Base-by-base conservation (phyloP, 30 jellyfish, hydroid and myxozoan genomes). In the Turritopsis rubra region DNA sequence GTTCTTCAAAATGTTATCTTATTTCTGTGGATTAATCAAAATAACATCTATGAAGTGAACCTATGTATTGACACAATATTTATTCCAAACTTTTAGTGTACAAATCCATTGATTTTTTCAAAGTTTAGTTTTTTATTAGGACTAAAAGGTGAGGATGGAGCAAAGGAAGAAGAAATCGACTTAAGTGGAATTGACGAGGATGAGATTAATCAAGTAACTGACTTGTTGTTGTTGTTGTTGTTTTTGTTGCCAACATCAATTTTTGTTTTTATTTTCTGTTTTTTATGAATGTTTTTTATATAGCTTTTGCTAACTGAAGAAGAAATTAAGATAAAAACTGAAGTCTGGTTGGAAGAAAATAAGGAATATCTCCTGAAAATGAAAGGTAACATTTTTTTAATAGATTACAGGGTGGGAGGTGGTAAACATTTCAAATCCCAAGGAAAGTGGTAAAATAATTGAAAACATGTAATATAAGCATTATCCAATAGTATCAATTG, bases 341-440 rank as follows among this genome's bases (percentile, higher is more conserved):
- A 91, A 80, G 83, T 91, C 1, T 91, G 97, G 97, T 70, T 91
- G 92, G 96, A 91, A 81, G 97, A 91, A 80, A 91, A 91, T 52
- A 88, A 89, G 66, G 97, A 91, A 52, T 91, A 88, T 52, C 78
- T 91, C 86, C 83, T 60, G 27, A 87, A 87, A 70, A 65, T 87
- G 81, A 84, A 66, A 91, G 97, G 97, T 91, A 83, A 19, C 54
- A 24, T 20, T 79, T 52, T 21, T 4, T 3, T 5, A 13, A 41
- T 13, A 3, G 60, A 5, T 41, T 41, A 41, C 60, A 41, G 13
- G 13, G 60, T n/a, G n/a, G n/a, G n/a, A n/a, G n/a, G n/a, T n/a
- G n/a, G n/a, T n/a, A n/a, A n/a, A n/a, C n/a, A n/a, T n/a, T n/a
- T n/a, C n/a, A n/a, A n/a, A n/a, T n/a, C n/a, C n/a, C n/a, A n/a